Evolutionary conservation across 2,797 vertebrate species (phyloP).

Genomic region (Typhlichthys eigenmanni): DNA sequence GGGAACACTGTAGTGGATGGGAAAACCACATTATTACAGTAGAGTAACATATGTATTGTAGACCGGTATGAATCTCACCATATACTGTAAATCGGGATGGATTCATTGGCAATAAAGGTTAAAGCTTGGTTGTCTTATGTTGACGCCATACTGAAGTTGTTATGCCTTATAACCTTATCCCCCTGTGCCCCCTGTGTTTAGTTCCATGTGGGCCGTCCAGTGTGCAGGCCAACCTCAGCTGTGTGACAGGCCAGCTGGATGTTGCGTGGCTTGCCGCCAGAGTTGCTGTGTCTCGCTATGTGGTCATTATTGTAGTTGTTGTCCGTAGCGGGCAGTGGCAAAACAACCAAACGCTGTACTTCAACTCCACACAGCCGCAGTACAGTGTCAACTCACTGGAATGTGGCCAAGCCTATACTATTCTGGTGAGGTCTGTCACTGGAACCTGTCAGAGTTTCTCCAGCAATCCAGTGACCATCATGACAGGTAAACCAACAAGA

Average conservation of each 20-base stretch:
- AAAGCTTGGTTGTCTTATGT: no score
- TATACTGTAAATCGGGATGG: no score
- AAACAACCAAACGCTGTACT: constrained; percentile 7
- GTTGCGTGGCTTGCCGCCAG: constrained; percentile 56
- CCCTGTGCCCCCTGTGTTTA: constrained; percentile 35
- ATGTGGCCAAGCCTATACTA: constrained; percentile 69
- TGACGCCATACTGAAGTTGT: no score
- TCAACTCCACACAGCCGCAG: constrained; percentile 48
- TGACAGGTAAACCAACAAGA: constrained; percentile 54
- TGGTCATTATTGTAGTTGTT: constrained; percentile 38
- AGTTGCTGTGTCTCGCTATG: constrained; percentile 43
- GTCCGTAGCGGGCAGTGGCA: neutral
- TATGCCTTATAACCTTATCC: no score
- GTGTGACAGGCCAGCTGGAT: constrained; percentile 40
- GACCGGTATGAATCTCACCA: no score
- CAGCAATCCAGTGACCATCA: constrained; percentile 35
- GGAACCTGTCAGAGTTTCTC: constrained; percentile 67
- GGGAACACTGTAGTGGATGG: no score
- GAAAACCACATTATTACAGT: no score
- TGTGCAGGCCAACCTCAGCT: constrained; percentile 54
- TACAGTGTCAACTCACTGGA: constrained; percentile 46
- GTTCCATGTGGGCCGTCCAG: constrained; percentile 78
- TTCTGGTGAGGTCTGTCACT: constrained; percentile 65
- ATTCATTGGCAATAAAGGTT: no score
- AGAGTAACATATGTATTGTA: no score